Percentiles rank a stretch among this genome's conserved stretches.
Conservation (phyloP, 2,113 vertebrate genomes). For the Hassar affinis region DNA sequence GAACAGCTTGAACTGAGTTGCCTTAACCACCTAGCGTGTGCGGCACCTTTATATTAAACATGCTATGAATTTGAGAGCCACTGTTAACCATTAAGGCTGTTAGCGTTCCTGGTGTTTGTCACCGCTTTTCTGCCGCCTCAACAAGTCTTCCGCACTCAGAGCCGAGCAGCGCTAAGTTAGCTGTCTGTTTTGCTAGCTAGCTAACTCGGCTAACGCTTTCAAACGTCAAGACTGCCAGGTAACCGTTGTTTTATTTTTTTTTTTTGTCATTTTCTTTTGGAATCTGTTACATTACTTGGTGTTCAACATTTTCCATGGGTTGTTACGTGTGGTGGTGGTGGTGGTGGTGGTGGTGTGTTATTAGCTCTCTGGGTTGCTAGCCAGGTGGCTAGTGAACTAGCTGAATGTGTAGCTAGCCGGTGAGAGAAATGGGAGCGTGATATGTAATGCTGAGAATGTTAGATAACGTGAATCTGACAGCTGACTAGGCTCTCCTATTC, state of each 20-base stretch:
- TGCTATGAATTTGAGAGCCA: conserved; percentile 3
- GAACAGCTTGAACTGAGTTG: conserved; percentile 17
- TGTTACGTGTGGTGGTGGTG: neutral
- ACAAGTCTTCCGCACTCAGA: conserved; percentile 36
- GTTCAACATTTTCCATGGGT: neutral
- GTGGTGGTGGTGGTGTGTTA: neutral
- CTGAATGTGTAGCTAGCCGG: neutral
- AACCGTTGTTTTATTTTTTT: neutral
- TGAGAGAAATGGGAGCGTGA: neutral
- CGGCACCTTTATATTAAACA: neutral
- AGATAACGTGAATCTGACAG: neutral
- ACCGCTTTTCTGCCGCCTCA: conserved; percentile 1
- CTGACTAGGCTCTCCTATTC: neutral
- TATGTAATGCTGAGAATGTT: no score
- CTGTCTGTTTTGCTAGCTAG: conserved; percentile 47
- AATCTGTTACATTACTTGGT: no score
- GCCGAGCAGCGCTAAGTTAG: conserved; percentile 8
- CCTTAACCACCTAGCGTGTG: neutral
- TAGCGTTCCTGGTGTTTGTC: conserved; percentile 21
- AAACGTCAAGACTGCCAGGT: neutral
- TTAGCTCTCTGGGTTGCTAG: neutral
- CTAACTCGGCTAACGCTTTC: neutral
- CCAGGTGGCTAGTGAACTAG: neutral
- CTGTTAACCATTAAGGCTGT: neutral
- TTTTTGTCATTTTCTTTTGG: neutral